Evolutionary conservation across 2,888 invertebrate species (phyloP).

Genomic region (Trissolcus japonicus): DNA sequence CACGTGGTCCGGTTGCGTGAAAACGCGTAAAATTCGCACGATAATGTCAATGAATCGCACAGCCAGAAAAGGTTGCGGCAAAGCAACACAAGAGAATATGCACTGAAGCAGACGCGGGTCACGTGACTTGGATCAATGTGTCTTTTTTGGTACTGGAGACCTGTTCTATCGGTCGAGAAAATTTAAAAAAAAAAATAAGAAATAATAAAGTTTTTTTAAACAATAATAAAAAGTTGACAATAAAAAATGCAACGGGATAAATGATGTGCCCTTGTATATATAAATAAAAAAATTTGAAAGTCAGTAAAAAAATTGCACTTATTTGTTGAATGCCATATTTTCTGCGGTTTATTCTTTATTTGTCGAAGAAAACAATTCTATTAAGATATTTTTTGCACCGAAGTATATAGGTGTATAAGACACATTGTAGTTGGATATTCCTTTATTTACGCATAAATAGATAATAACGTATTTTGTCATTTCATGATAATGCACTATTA

Average conservation of each 20-base stretch:
- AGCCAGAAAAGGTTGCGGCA: conserved; percentile 36
- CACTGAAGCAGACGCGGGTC: conserved; percentile 32
- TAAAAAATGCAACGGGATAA: too few relatives aligned
- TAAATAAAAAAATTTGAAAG: too few relatives aligned
- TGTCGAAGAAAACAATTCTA: too few relatives aligned
- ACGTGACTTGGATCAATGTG: conserved; percentile 38
- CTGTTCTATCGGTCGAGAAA: conserved; percentile 31
- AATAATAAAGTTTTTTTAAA: background rate
- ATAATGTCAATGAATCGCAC: conserved; percentile 7
- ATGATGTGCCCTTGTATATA: too few relatives aligned
- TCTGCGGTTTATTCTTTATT: too few relatives aligned
- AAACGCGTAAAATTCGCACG: conserved; percentile 10
- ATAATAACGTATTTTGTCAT: conserved; percentile 26
- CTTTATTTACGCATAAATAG: conserved; percentile 17
- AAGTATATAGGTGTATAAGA: background rate
- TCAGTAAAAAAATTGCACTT: too few relatives aligned
- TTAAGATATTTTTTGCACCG: too few relatives aligned
- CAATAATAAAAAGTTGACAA: too few relatives aligned
- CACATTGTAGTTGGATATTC: conserved; percentile 13
- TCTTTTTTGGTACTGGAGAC: conserved; percentile 19
- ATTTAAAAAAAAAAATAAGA: background rate
- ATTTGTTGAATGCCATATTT: too few relatives aligned
- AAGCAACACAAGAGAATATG: conserved; percentile 30
- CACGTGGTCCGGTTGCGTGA: conserved; percentile 5
- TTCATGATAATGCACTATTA: conserved; percentile 27